Conservation (phyloP, 2,888 invertebrate species). For the Colletes collaris region DNA sequence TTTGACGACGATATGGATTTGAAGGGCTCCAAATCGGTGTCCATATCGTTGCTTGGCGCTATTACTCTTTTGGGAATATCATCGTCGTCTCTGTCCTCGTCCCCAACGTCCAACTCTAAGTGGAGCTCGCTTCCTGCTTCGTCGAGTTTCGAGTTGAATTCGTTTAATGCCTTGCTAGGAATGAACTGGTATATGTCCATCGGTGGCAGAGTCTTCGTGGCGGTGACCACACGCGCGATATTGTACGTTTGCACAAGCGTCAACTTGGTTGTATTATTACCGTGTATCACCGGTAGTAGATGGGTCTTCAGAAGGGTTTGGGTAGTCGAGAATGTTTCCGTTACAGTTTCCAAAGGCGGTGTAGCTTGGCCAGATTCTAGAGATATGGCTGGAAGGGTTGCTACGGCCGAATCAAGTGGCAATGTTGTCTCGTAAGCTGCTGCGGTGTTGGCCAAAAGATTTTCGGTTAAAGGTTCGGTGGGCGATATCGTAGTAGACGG, state of each 20-base stretch:
- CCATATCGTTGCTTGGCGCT: slow-evolving; percentile 84
- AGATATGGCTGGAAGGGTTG: slow-evolving; percentile 92
- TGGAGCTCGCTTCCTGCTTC: slow-evolving; percentile 95
- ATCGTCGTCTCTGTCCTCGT: slow-evolving; percentile 86
- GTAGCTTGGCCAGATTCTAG: slow-evolving; percentile 91
- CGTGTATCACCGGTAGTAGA: slow-evolving; percentile 91
- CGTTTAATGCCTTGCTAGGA: slow-evolving; percentile 93
- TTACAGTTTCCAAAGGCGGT: slow-evolving; percentile 93
- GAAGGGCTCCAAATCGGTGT: slow-evolving; percentile 89
- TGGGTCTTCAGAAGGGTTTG: slow-evolving; percentile 95
- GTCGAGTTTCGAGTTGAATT: slow-evolving; percentile 93
- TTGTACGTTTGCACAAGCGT: slow-evolving; percentile 96
- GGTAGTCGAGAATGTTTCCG: slow-evolving; percentile 96
- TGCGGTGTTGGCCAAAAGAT: slow-evolving; percentile 91
- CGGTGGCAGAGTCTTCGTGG: slow-evolving; percentile 94
- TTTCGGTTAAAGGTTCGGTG: slow-evolving; percentile 93
- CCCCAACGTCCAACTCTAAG: slow-evolving; percentile 93
- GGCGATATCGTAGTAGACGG: slow-evolving; percentile 85
- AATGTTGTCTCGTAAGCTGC: slow-evolving; percentile 89
- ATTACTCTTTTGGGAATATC: slow-evolving; percentile 82
- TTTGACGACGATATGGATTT: slow-evolving; percentile 85
- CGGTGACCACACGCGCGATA: slow-evolving; percentile 93
- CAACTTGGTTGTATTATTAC: slow-evolving; percentile 89
- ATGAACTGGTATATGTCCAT: slow-evolving; percentile 94
- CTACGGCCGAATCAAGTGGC: slow-evolving; percentile 90